These are phyloP conservation scores for Elmis aenea DNA, from an alignment of 2,888 invertebrate species.

Conservation along the genomic window DNA sequence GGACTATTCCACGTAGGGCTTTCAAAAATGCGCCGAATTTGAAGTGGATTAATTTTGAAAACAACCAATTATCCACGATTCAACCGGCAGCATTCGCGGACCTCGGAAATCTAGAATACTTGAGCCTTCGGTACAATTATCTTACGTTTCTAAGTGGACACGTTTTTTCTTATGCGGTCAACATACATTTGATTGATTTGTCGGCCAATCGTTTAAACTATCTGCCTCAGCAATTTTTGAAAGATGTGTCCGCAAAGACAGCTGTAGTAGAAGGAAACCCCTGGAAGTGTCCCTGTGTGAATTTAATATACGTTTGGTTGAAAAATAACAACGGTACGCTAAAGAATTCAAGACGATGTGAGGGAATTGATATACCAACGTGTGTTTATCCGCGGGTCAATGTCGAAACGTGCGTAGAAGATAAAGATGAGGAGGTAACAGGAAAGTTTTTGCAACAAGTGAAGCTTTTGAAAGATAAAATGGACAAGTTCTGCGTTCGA, in stretches of 20 bases:
- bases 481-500: constrained; percentile 8
- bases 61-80: constrained; percentile 27
- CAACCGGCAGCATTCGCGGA: constrained; percentile 27
- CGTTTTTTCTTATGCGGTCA: constrained; percentile 22
- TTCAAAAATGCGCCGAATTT: constrained; percentile 23
- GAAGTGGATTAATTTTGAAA: constrained; percentile 23
- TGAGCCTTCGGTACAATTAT: constrained; percentile 28
- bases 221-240: constrained; percentile 23
- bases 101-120: constrained; percentile 23
- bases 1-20: constrained; percentile 23
- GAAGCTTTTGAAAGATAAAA: constrained; percentile 1
- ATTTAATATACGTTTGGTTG: constrained; percentile 25
- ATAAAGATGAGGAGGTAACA: constrained; percentile 19
- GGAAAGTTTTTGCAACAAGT: constrained; percentile 13
- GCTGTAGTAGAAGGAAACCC: constrained; percentile 28
- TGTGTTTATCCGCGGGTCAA: constrained; percentile 17
- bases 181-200: constrained; percentile 21
- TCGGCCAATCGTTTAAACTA: constrained; percentile 30
- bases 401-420: too few relatives aligned
- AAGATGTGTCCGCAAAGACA: constrained; percentile 21
- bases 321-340: constrained; percentile 20
- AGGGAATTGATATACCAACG: constrained; percentile 15
- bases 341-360: constrained; percentile 16
- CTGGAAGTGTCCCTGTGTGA: constrained; percentile 32
- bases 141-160: constrained; percentile 22